Evolutionary conservation across 1,140 invertebrate genomes (phyloP), one percentile per base, ranked within the genome.

Genomic region (Dysdera silvatica): DNA sequence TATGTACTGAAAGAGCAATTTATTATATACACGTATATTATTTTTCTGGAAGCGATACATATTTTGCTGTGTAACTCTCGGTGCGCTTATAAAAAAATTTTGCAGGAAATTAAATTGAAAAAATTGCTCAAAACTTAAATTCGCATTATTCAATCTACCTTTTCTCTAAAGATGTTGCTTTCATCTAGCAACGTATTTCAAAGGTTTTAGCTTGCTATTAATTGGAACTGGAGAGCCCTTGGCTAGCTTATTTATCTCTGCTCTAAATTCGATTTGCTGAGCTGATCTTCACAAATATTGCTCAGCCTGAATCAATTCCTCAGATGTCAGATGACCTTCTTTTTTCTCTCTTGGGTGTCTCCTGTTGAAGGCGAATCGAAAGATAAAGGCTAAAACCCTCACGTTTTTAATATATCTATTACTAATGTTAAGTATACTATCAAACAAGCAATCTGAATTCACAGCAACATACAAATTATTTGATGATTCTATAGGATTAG

Each of bases 141-240:
- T n/a, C n/a, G n/a, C n/a, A n/a, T n/a, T n/a, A n/a, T n/a, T n/a
- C n/a, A n/a, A n/a, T n/a, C n/a, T n/a, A n/a, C n/a, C n/a, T n/a
- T n/a, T n/a, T n/a, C n/a, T n/a, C n/a, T n/a, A n/a, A n/a, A n/a
- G n/a, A n/a, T n/a, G n/a, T n/a, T n/a, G n/a, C n/a, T n/a, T n/a
- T n/a, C n/a, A n/a, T n/a, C n/a, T n/a, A n/a, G n/a, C n/a, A n/a
- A n/a, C n/a, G n/a, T n/a, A n/a, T n/a, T 63, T 71, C 2, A 75
- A 33, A 40, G 32, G 23, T 26, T 41, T 40, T 28, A 56, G 32
- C 26, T 56, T 56, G 28, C 53, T 56, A 4, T n/a, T n/a, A n/a
- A 14, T 24, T 16, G 23, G 18, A 40, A 43, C 33, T 40, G 37
- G 24, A 8, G 53, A 28, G 37, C 37, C 23, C 14, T 41, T 56